These are phyloP conservation scores for Apantesis nais DNA, from an alignment of 2,888 invertebrate species.

Conservation along the genomic window DNA sequence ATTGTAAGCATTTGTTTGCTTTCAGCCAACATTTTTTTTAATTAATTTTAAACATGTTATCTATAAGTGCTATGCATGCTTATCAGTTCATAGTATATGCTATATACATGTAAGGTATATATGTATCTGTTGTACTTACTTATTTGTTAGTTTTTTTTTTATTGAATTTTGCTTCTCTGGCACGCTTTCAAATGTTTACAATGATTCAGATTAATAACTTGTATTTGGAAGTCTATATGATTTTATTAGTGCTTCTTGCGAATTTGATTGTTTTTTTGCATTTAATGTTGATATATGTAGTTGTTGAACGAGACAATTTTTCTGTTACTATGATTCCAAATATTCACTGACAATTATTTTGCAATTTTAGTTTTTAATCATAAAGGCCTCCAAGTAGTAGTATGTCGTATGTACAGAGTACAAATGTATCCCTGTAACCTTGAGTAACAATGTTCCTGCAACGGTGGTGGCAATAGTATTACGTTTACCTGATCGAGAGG, in stretches of 20 bases:
- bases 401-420: constrained; percentile 66
- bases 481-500: constrained; percentile 50
- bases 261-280: constrained; percentile 11
- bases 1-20: constrained; percentile 86
- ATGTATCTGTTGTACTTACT: constrained; percentile 84
- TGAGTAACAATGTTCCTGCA: constrained; percentile 69
- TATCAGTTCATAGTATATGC: constrained; percentile 83
- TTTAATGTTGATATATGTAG: not conserved
- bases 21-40: constrained; percentile 69
- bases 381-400: constrained; percentile 70
- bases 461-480: constrained; percentile 51
- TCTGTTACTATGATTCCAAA: not conserved
- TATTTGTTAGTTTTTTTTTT: constrained; percentile 69
- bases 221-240: constrained; percentile 76
- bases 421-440: constrained; percentile 68
- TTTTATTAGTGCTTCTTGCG: constrained; percentile 25
- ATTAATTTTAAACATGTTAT: constrained; percentile 53
- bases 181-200: constrained; percentile 86
- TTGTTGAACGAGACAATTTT: not conserved
- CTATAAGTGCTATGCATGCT: constrained; percentile 83
- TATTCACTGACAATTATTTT: not conserved
- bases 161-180: constrained; percentile 75
- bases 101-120: constrained; percentile 75
- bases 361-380: constrained; percentile 41
- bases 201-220: constrained; percentile 66